A percentile compares a stretch with the other conserved stretches of the same genome.
phyloP scores from a whole-genome alignment of 2,888 invertebrate species.

The Chrysina gloriosa region DNA sequence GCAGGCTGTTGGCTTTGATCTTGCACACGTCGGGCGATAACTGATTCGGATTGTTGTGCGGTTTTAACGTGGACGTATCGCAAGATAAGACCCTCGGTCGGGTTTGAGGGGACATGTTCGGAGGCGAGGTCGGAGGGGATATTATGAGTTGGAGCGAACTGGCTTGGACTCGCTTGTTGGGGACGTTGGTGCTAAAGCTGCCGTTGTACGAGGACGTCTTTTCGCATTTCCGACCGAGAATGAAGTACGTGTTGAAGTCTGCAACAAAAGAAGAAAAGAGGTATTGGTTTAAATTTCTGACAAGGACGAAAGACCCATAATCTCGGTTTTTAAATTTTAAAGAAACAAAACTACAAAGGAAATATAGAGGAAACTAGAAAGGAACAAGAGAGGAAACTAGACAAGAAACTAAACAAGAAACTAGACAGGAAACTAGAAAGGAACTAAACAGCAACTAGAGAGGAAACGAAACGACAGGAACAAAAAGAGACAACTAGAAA shows the following conservation, averaged over 20 bases:
- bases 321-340: too few relatives aligned
- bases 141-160: slow-evolving; percentile 70
- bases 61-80: slow-evolving; percentile 58
- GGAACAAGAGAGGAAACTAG: too few relatives aligned
- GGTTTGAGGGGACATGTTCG: slow-evolving; percentile 59
- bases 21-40: slow-evolving; percentile 72
- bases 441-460: too few relatives aligned
- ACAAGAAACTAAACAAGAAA: too few relatives aligned
- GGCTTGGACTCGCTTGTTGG: slow-evolving; percentile 56
- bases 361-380: too few relatives aligned
- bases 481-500: too few relatives aligned
- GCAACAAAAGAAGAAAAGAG: too few relatives aligned
- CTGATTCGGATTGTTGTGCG: slow-evolving; percentile 65
- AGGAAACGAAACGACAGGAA: too few relatives aligned
- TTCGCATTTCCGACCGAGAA: slow-evolving; percentile 78
- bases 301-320: too few relatives aligned
- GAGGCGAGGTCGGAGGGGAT: slow-evolving; percentile 68
- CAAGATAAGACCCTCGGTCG: slow-evolving; percentile 63
- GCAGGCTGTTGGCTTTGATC: slow-evolving; percentile 82
- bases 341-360: too few relatives aligned
- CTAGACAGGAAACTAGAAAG: too few relatives aligned
- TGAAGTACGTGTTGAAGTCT: slow-evolving; percentile 90
- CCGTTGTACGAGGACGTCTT: slow-evolving; percentile 61
- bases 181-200: slow-evolving; percentile 52
- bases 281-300: too few relatives aligned